Percentiles rank a stretch among this genome's conserved stretches.
These are phyloP conservation scores for Oryctolagus cuniculus DNA, from an alignment of 2,113 vertebrate genomes.

Conservation along the genomic window DNA sequence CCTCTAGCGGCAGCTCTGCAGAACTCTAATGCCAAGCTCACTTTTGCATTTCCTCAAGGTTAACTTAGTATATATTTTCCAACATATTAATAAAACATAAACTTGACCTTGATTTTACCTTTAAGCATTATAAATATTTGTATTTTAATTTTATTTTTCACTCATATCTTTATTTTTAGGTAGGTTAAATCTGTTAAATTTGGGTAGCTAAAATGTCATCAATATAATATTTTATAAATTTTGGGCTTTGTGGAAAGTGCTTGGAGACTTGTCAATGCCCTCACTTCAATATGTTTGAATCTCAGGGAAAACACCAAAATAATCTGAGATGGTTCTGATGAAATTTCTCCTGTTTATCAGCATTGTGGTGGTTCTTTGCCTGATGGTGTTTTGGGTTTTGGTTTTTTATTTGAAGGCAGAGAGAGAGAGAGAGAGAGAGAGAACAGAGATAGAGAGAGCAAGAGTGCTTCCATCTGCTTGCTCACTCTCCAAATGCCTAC, in stretches of 20 bases:
- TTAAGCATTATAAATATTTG: not conserved
- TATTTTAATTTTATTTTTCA: not conserved
- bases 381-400: not conserved
- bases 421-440: no score
- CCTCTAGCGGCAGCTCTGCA: constrained; percentile 61
- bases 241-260: not conserved
- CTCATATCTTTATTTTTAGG: constrained; percentile 23
- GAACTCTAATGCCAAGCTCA: not conserved
- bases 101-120: not conserved
- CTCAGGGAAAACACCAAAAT: not conserved
- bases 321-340: not conserved
- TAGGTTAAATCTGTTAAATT: constrained; percentile 1
- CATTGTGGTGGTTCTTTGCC: not conserved
- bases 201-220: not conserved
- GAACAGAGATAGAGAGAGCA: no score
- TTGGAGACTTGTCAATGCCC: not conserved
- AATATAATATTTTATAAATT: not conserved
- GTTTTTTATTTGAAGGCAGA: no score
- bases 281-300: constrained; percentile 21
- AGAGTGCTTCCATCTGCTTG: no score
- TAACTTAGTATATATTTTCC: not conserved
- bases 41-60: not conserved
- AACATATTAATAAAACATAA: not conserved
- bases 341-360: constrained; percentile 1
- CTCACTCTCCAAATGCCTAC: no score